phyloP scores from a whole-genome alignment of 2,888 invertebrate genomes.

The Diplolepis rosae region DNA sequence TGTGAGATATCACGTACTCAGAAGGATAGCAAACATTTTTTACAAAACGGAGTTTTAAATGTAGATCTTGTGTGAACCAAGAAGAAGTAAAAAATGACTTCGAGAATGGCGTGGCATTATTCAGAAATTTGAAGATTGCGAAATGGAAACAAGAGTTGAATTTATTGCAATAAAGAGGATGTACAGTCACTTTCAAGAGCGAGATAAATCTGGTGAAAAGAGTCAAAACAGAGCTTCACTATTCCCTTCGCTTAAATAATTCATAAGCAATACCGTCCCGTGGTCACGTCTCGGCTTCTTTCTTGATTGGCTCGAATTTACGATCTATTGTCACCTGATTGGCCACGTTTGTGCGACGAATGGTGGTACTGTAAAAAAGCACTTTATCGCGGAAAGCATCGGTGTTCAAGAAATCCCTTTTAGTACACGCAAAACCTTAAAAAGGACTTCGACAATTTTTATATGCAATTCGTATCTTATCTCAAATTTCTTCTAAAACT shows the following conservation, averaged over 20 bases:
- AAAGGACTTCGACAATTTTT: not conserved
- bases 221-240: slow-evolving; percentile 48
- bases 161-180: slow-evolving; percentile 26
- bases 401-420: slow-evolving; percentile 15
- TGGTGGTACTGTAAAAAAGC: slow-evolving; percentile 62
- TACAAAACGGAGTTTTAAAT: no score
- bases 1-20: no score
- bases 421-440: not conserved
- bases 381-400: slow-evolving; percentile 61
- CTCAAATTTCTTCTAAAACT: no score
- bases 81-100: not conserved
- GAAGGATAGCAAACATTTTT: no score
- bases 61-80: not conserved
- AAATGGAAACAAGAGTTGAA: slow-evolving; percentile 30
- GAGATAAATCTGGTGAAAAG: slow-evolving; percentile 35
- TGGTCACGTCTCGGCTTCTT: slow-evolving; percentile 67
- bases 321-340: slow-evolving; percentile 72
- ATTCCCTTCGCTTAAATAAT: slow-evolving; percentile 66
- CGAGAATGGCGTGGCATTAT: not conserved
- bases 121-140: slow-evolving; percentile 1
- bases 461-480: not conserved
- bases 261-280: slow-evolving; percentile 70
- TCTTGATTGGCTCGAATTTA: slow-evolving; percentile 71
- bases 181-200: slow-evolving; percentile 30
- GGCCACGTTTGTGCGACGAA: slow-evolving; percentile 68